Evolutionary conservation across 1,140 invertebrate genomes (phyloP), one percentile per base, ranked within the genome.

Genomic region (Probaryconus sp.): DNA sequence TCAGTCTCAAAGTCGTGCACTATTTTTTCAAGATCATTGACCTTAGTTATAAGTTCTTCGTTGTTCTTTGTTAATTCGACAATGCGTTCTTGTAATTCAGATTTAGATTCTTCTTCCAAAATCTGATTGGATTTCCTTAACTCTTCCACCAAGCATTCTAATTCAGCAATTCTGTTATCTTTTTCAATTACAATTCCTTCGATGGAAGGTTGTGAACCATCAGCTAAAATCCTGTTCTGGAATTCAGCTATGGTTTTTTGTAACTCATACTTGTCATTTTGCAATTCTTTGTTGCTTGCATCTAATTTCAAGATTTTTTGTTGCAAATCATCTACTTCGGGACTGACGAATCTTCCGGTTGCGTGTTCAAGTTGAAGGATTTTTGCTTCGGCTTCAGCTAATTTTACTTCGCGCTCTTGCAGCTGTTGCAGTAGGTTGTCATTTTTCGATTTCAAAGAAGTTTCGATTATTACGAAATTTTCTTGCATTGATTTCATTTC

Each of bases 401-500:
- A 63, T 73, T 76, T 79, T 0, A 76, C 64, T 67, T 88, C 85
- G 3, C 84, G 81, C 1, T 83, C 79, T 40, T 78, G 61, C n/a
- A 87, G 50, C 9, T 87, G 85, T n/a, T 86, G 47, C 20, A 87
- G 60, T 6, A 88, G 75, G 65, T 83, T 71, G 0, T 87, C 83
- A 9, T 82, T 85, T 51, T 88, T 88, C 0, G 80, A 72, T 38
- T 85, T 87, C 0, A 87, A 65, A 0, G 85, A 85, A 16, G 83
- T 78, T 50, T 92, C 91, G 9, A 88, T 86, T 3, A 88, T 72
- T 37, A 89, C 79, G 71, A 91, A 91, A 77, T 90, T 89, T 68
- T 90, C 85, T 63, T 92, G 91, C 88, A 91, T 89, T 5, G 88
- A 82, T 79, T 89, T 89, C 88, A 91, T 90, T 30, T 89, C 88